A percentile compares a stretch with the other conserved stretches of the same genome.
Evolutionary conservation across 2,797 vertebrate genomes (phyloP).

Genomic region (Neosilurus hyrtlii): DNA sequence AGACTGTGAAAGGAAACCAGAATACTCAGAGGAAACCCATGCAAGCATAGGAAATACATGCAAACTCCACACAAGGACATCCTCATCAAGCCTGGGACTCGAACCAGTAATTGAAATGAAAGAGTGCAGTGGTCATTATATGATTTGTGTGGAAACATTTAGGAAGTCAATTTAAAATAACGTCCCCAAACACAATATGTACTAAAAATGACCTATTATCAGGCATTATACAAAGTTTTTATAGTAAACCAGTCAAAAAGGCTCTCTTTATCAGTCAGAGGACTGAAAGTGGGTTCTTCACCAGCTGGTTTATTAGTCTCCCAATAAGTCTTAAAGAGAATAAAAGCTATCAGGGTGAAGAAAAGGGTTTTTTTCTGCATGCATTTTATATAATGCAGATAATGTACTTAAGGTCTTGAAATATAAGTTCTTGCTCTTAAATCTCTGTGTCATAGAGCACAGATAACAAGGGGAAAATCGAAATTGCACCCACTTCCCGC

Average conservation of each 20-base stretch:
- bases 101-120: too few relatives aligned
- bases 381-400: slow-evolving; percentile 27
- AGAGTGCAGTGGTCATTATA: neutral
- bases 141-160: neutral
- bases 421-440: neutral
- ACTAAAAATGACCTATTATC: neutral
- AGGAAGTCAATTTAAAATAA: neutral
- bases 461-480: slow-evolving; percentile 28
- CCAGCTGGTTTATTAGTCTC: neutral
- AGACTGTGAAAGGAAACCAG: too few relatives aligned
- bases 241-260: neutral
- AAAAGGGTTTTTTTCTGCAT: neutral
- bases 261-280: neutral
- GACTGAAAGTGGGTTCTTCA: neutral
- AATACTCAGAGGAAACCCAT: too few relatives aligned
- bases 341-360: neutral
- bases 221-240: neutral
- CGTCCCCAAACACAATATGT: neutral
- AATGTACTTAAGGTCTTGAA: slow-evolving; percentile 9
- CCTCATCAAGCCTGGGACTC: too few relatives aligned
- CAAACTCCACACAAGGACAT: too few relatives aligned
- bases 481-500: slow-evolving; percentile 28
- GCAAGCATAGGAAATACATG: too few relatives aligned
- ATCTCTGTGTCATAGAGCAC: neutral
- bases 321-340: neutral